These are phyloP conservation scores for Phainopepla nitens DNA, from an alignment of 2,113 vertebrate species.

Conservation along the genomic window DNA sequence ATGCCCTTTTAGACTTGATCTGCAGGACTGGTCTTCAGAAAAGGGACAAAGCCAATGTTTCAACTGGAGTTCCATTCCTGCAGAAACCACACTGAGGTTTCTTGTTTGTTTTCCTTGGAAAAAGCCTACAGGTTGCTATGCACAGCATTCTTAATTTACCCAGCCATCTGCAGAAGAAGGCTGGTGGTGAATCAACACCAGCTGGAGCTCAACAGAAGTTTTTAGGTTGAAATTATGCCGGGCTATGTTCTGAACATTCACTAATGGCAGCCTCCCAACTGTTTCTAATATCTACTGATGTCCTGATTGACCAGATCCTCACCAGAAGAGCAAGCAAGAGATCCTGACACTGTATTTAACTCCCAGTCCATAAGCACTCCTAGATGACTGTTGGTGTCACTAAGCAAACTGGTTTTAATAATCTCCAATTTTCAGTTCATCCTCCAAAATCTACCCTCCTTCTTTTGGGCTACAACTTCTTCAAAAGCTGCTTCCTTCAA, in stretches of 20 bases:
- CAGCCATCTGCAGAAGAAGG: slow-evolving; percentile 19
- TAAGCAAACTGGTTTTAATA: not conserved
- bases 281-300: not conserved
- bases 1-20: not conserved
- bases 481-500: not conserved
- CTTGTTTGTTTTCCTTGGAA: slow-evolving; percentile 38
- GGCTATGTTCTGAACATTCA: not conserved
- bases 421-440: not conserved
- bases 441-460: not conserved
- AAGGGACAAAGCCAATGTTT: not conserved
- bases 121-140: slow-evolving; percentile 5
- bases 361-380: not conserved
- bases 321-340: not conserved
- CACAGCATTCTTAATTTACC: not conserved
- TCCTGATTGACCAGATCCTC: not conserved
- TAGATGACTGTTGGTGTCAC: not conserved
- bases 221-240: not conserved
- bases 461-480: not conserved
- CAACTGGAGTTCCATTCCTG: not conserved
- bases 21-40: not conserved
- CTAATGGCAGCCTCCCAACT: not conserved
- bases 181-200: slow-evolving; percentile 39
- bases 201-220: not conserved
- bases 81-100: not conserved
- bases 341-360: not conserved